Evolutionary conservation across 2,113 vertebrate genomes (phyloP).

Genomic region (Clarias magur): DNA sequence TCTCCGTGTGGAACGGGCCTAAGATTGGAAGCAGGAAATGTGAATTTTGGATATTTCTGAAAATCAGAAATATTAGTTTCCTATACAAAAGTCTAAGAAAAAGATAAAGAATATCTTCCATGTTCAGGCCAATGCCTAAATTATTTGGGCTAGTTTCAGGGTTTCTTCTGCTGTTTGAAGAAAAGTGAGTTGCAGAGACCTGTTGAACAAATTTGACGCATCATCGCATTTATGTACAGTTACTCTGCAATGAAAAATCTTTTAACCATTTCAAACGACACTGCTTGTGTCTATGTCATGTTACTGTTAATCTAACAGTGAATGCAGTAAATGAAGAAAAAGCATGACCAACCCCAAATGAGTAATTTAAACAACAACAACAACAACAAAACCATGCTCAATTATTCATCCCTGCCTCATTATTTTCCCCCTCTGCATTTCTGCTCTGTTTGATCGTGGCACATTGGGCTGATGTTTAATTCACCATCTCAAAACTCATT

Average conservation of each 20-base stretch:
- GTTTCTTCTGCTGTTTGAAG: too few relatives aligned
- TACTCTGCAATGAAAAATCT: not conserved
- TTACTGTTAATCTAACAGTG: conserved; percentile 46
- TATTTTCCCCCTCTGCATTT: conserved; percentile 45
- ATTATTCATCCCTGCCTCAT: conserved; percentile 59
- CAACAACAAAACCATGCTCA: conserved; percentile 55
- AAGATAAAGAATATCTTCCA: too few relatives aligned
- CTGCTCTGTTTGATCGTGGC: conserved; percentile 37
- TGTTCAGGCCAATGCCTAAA: too few relatives aligned
- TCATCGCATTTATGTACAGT: not conserved
- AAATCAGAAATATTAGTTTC: not conserved
- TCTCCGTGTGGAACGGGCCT: too few relatives aligned
- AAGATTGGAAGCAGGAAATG: not conserved
- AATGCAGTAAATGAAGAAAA: conserved; percentile 51
- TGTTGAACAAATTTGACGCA: too few relatives aligned
- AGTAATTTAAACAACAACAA: conserved; percentile 60
- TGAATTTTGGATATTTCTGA: not conserved
- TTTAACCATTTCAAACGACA: not conserved
- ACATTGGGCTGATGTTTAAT: conserved; percentile 55
- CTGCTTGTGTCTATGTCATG: conserved; percentile 8
- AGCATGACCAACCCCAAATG: conserved; percentile 62
- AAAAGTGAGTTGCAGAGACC: not conserved
- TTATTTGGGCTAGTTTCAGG: too few relatives aligned
- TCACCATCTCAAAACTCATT: conserved; percentile 53
- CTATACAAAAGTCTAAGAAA: not conserved